These are phyloP conservation scores for Tetrao urogallus DNA, from an alignment of 2,113 vertebrate species.

Conservation along the genomic window DNA sequence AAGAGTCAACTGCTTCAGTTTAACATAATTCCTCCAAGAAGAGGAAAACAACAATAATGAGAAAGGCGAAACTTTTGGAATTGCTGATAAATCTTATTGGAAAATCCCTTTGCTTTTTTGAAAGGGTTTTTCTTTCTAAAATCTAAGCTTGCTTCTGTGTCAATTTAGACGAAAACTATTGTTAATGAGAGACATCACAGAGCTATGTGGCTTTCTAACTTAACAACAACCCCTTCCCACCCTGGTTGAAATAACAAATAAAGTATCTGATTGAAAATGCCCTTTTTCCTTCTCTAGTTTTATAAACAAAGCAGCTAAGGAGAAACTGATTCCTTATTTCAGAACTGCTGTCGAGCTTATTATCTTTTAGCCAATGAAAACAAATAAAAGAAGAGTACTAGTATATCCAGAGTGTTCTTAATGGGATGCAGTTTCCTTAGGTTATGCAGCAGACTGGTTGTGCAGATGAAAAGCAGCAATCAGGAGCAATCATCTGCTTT, in stretches of 20 bases:
- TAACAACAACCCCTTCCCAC: background rate
- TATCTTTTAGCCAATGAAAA: slow-evolving; percentile 69
- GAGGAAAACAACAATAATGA: background rate
- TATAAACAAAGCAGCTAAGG: slow-evolving; percentile 62
- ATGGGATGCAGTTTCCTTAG: slow-evolving; percentile 6
- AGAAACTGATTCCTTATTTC: slow-evolving; percentile 64
- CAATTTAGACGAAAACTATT: background rate
- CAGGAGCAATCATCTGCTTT: background rate
- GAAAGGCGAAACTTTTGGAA: background rate
- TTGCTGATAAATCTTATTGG: background rate
- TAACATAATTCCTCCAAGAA: background rate
- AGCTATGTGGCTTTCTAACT: slow-evolving; percentile 18
- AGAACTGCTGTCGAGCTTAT: background rate
- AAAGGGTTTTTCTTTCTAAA: background rate
- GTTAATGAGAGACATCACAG: background rate
- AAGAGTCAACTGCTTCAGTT: background rate
- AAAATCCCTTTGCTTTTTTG: background rate
- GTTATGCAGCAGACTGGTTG: slow-evolving; percentile 27
- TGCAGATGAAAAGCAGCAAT: background rate
- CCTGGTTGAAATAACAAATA: slow-evolving; percentile 49
- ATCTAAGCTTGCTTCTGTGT: background rate
- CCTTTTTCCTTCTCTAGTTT: slow-evolving; percentile 46
- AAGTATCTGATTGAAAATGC: slow-evolving; percentile 41
- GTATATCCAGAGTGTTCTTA: slow-evolving; percentile 62
- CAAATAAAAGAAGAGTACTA: slow-evolving; percentile 44